A percentile compares a stretch with the other conserved stretches of the same genome.
Evolutionary conservation across 2,888 invertebrate genomes (phyloP).

Genomic region (Spatulosminthurus flaviceps): DNA sequence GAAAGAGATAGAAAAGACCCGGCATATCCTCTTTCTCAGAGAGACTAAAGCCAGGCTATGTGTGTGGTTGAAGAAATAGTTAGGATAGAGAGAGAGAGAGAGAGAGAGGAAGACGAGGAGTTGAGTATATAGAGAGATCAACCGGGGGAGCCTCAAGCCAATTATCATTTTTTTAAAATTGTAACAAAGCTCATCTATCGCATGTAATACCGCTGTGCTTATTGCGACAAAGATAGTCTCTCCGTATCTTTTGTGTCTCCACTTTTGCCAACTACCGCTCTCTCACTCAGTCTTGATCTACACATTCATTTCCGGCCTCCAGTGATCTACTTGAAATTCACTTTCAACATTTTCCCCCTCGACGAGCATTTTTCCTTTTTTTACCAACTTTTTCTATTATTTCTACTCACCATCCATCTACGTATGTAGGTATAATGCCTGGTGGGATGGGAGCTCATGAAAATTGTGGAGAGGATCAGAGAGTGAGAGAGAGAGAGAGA

Average conservation of each 20-base stretch:
- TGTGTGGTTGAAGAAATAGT: constrained; percentile 1
- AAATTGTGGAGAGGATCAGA: constrained; percentile 2
- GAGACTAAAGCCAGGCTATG: constrained; percentile 10
- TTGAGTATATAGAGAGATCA: constrained; percentile 48
- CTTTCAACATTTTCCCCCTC: constrained; percentile 41
- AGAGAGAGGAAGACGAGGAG: constrained; percentile 48
- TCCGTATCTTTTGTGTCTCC: constrained; percentile 6
- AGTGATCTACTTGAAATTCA: constrained; percentile 44
- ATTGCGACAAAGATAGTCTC: constrained; percentile 29
- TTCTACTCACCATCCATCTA: constrained; percentile 7
- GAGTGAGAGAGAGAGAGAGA: background rate
- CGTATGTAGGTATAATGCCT: background rate
- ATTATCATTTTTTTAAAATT: constrained; percentile 58
- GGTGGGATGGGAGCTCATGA: background rate
- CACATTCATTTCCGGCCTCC: constrained; percentile 45
- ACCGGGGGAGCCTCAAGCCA: constrained; percentile 54
- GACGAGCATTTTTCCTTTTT: constrained; percentile 33
- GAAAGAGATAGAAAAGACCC: background rate
- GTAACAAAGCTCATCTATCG: constrained; percentile 47
- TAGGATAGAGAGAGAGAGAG: constrained; percentile 40
- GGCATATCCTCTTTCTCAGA: background rate
- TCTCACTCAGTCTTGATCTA: constrained; percentile 28
- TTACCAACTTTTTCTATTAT: constrained; percentile 4
- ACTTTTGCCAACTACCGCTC: constrained; percentile 8
- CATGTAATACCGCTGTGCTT: constrained; percentile 39